Conservation (phyloP, 2,888 invertebrate genomes). For the Acronicta psi region DNA sequence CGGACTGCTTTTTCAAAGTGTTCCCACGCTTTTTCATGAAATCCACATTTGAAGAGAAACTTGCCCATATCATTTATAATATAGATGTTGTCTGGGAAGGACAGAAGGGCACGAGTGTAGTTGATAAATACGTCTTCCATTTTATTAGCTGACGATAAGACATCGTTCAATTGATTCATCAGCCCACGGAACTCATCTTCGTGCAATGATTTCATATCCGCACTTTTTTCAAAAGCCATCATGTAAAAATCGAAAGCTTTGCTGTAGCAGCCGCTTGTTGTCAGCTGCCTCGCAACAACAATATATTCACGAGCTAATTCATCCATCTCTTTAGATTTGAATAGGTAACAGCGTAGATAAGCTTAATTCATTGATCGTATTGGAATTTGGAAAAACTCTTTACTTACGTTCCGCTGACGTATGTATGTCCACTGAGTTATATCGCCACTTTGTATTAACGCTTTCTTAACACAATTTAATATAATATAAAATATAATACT, state of each 20-base stretch:
- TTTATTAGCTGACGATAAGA: constrained; percentile 61
- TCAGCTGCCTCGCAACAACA: constrained; percentile 65
- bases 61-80: constrained; percentile 79
- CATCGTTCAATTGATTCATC: constrained; percentile 65
- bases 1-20: constrained; percentile 88
- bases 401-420: not conserved
- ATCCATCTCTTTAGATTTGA: constrained; percentile 57
- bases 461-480: too few relatives aligned
- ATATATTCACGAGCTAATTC: constrained; percentile 62
- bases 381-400: not conserved
- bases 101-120: constrained; percentile 67
- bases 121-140: constrained; percentile 74
- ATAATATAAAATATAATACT: not conserved
- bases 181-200: constrained; percentile 72
- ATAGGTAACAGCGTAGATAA: not conserved
- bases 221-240: constrained; percentile 69
- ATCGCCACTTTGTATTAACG: too few relatives aligned
- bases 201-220: constrained; percentile 56
- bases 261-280: constrained; percentile 61
- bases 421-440: not conserved
- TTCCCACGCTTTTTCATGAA: constrained; percentile 87
- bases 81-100: constrained; percentile 70
- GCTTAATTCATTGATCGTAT: not conserved
- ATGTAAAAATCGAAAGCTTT: constrained; percentile 76
- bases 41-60: constrained; percentile 86